Conservation (phyloP, 2,113 vertebrate genomes). For the Hippocampus comes region DNA sequence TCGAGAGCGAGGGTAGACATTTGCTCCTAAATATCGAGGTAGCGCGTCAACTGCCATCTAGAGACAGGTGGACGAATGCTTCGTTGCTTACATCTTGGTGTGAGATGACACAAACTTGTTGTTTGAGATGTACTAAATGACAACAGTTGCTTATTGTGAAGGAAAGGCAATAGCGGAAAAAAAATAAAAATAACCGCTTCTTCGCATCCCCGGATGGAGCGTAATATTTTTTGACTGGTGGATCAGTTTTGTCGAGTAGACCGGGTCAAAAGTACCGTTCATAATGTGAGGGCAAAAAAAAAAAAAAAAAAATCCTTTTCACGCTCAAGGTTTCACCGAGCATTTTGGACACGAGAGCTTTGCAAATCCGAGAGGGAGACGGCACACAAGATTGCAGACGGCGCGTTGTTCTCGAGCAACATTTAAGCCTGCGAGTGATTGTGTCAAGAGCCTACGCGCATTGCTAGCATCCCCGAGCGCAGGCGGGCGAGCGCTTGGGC, state of each 20-base stretch:
- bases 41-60: neutral
- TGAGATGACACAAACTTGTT: slow-evolving; percentile 17
- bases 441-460: slow-evolving; percentile 18
- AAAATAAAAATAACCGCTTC: too few species aligned
- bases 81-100: neutral
- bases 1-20: neutral
- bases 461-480: slow-evolving; percentile 19
- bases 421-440: slow-evolving; percentile 33
- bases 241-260: slow-evolving; percentile 32
- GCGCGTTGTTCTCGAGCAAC: slow-evolving; percentile 31
- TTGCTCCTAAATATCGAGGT: slow-evolving; percentile 1
- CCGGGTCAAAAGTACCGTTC: slow-evolving; percentile 17
- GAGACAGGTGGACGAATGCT: neutral
- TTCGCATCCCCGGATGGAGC: neutral
- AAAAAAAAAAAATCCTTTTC: slow-evolving; percentile 10
- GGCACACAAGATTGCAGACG: slow-evolving; percentile 33
- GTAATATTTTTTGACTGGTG: neutral
- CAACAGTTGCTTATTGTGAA: slow-evolving; percentile 3
- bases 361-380: slow-evolving; percentile 25
- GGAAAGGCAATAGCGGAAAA: neutral
- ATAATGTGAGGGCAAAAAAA: slow-evolving; percentile 21
- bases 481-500: slow-evolving; percentile 39
- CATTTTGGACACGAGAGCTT: slow-evolving; percentile 19
- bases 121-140: neutral
- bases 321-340: slow-evolving; percentile 22